phyloP scores from a whole-genome alignment of 2,797 vertebrate genomes.

The Galago senegalensis region DNA sequence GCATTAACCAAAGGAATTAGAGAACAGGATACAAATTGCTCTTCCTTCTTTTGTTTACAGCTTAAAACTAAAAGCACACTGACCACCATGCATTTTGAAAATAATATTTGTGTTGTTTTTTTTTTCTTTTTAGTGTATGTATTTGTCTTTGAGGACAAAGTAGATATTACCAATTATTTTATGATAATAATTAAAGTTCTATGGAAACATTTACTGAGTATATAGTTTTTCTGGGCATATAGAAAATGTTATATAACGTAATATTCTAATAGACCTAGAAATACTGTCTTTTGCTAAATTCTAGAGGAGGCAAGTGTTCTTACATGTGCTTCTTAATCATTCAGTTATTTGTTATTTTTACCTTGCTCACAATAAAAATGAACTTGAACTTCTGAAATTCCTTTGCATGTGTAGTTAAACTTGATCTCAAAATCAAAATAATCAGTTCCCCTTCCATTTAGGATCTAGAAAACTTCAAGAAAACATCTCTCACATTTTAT shows the following conservation, averaged over 20 bases:
- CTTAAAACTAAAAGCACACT: constrained; percentile 26
- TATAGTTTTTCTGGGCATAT: constrained; percentile 17
- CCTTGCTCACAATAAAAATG: background rate
- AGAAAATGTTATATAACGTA: background rate
- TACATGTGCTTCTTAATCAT: constrained; percentile 37
- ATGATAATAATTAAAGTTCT: constrained; percentile 32
- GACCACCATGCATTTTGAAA: background rate
- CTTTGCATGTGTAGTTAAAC: constrained; percentile 35
- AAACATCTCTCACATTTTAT: background rate
- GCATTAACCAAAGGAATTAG: background rate
- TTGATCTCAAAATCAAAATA: background rate
- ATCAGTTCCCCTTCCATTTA: background rate
- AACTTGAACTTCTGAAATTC: constrained; percentile 18
- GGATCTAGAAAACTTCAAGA: background rate
- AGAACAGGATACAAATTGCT: background rate
- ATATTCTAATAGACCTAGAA: constrained; percentile 20
- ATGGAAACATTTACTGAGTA: background rate
- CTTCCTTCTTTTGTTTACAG: background rate
- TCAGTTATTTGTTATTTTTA: constrained; percentile 36
- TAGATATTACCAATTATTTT: constrained; percentile 51
- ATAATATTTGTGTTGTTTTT: background rate
- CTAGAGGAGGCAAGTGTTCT: constrained; percentile 26
- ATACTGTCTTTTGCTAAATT: constrained; percentile 44
- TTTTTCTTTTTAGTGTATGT: background rate
- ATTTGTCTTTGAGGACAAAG: constrained; percentile 63